phyloP scores from a whole-genome alignment of 1,140 invertebrate species.

The Caenorhabditis tropicalis region DNA sequence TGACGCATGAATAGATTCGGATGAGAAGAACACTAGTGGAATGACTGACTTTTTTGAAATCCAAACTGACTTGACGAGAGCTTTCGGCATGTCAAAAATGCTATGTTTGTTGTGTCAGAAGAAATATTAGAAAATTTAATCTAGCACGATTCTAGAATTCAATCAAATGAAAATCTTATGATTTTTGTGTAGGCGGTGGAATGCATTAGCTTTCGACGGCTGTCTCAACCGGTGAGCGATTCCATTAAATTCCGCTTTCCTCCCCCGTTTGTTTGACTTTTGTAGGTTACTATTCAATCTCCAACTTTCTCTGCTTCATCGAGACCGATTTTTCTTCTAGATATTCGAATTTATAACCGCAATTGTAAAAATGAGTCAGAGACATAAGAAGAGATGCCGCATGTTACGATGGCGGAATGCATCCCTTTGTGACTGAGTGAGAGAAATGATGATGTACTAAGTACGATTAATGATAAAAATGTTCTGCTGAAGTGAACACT shows the following conservation, averaged over 20 bases:
- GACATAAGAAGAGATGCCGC: background rate
- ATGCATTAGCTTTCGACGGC: conserved; percentile 20
- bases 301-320: conserved; percentile 1
- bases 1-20: conserved; percentile 41
- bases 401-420: conserved; percentile 1
- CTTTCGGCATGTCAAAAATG: background rate
- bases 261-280: conserved; percentile 18
- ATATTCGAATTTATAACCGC: background rate
- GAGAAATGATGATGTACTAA: background rate
- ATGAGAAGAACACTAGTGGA: background rate
- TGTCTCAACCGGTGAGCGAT: background rate
- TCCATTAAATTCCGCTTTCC: conserved; percentile 13
- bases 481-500: background rate
- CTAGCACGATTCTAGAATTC: background rate
- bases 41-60: conserved; percentile 19
- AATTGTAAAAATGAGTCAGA: conserved; percentile 5
- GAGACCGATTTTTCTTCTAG: background rate
- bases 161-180: background rate
- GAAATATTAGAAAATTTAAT: background rate
- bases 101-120: background rate
- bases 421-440: conserved; percentile 14
- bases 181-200: background rate
- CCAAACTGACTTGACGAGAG: background rate
- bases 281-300: conserved; percentile 19
- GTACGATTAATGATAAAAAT: background rate